These are phyloP conservation scores for Campoletis sonorensis DNA, from an alignment of 1,140 invertebrate genomes.

Conservation along the genomic window DNA sequence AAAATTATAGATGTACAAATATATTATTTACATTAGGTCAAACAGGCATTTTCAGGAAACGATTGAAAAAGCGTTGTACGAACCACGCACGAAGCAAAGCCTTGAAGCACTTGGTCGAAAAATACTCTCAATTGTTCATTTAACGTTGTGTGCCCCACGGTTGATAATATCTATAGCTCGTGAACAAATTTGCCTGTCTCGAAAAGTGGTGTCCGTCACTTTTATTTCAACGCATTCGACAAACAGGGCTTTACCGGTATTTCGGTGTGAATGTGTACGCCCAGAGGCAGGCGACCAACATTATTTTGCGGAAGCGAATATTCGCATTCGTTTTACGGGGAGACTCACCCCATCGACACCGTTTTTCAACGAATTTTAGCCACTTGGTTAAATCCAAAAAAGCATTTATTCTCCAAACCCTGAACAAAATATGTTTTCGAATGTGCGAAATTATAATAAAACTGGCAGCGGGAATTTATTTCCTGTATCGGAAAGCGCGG, in stretches of 20 bases:
- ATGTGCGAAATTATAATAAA: background rate
- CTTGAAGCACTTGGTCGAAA: background rate
- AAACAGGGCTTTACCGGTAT: background rate
- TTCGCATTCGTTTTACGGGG: background rate
- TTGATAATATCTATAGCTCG: background rate
- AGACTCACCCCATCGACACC: background rate
- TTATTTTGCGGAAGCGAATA: background rate
- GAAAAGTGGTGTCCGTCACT: slow-evolving; percentile 2
- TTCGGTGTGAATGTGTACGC: background rate
- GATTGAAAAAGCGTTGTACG: background rate
- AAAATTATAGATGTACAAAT: too few species aligned
- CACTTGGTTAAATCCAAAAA: background rate
- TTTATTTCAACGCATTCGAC: slow-evolving; percentile 7
- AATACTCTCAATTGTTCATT: background rate
- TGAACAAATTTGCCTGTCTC: background rate
- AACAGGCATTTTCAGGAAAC: too few species aligned
- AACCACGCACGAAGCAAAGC: background rate
- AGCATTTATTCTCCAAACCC: background rate
- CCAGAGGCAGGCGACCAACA: background rate
- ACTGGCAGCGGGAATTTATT: background rate
- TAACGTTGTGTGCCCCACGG: background rate
- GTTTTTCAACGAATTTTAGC: background rate
- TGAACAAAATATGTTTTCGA: background rate
- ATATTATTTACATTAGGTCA: too few species aligned
- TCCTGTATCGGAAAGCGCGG: too few species aligned